Percentiles rank a stretch among this genome's conserved stretches.
phyloP scores from a whole-genome alignment of 1,140 invertebrate species.

The Pseudomyrmex concolor region DNA sequence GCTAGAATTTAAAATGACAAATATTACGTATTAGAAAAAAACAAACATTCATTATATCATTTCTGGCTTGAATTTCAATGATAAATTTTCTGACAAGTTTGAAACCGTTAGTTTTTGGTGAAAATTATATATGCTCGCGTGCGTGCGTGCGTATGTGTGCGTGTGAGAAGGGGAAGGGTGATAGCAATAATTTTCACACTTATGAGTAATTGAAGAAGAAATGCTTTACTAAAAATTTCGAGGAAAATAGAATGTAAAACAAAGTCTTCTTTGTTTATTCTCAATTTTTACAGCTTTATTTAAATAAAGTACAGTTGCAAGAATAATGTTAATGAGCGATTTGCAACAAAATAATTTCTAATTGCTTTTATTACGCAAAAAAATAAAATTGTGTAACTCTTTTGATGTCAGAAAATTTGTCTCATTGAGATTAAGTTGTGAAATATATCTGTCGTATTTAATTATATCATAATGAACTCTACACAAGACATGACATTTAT shows the following conservation, averaged over 20 bases:
- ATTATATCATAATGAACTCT: slow-evolving; percentile 11
- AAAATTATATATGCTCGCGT: neutral
- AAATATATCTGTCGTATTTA: neutral
- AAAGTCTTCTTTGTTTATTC: neutral
- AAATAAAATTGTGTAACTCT: neutral
- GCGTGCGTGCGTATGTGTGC: no score
- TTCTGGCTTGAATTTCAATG: neutral
- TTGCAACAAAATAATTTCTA: neutral
- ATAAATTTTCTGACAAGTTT: neutral
- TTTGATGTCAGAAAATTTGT: neutral
- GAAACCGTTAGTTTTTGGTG: neutral
- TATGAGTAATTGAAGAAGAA: neutral
- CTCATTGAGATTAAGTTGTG: slow-evolving; percentile 5
- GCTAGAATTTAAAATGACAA: neutral
- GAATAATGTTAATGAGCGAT: neutral
- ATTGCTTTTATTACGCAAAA: neutral
- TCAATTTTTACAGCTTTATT: neutral
- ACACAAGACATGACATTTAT: neutral
- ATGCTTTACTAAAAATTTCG: neutral
- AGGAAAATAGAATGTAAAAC: neutral
- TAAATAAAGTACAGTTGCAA: neutral
- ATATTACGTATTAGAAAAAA: neutral
- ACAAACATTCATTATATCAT: neutral
- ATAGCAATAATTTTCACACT: neutral
- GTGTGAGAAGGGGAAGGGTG: no score